Evolutionary conservation across 2,797 vertebrate genomes (phyloP), one percentile per base, ranked within the genome.

Genomic region (Falco peregrinus): DNA sequence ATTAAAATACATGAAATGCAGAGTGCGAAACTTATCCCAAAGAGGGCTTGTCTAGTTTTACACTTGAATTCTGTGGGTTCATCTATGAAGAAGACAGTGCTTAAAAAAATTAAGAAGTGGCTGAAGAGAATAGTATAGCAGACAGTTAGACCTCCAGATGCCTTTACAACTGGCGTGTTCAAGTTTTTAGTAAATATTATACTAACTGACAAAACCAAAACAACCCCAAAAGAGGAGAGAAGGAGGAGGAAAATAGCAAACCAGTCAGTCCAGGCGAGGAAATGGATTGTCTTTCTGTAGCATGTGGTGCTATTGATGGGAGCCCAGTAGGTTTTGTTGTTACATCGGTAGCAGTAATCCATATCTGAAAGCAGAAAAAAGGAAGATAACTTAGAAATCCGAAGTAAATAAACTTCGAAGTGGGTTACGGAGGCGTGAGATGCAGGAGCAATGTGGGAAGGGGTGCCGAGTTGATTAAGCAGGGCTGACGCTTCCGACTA

Each of bases 1-100:
- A 98, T 98, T 96, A 99, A 97, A 97, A 99, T 99, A 93, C 99
- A 99, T 43, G 99, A 98, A 93, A 99, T 97, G 56, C 98, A 99
- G 70, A 99, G 96, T 8, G 99, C 97, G 90, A 99, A 99, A 95
- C 98, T 99, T 77, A 99, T 95, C 3, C 99, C 99, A 59, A 98
- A 99, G 37, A 99, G 78, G 13, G 98, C 98, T 96, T 99, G 99
- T 19, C 98, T 98, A 22, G 97, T 97, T 96, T 98, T 98, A 87
- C 99, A 99, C 21, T 97, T 98, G 47, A 98, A 90, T 75, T 95
- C 76, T 70, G 88, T 98, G 13, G 99, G 98, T 37, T 95, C 94
- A 24, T 98, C 99, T n/a, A 99, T 97, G 71, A 99, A 99, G 87
- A 99, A 98, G 28, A 97, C 11, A 0, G 98, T 98, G 41, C 98